Evolutionary conservation across 2,888 invertebrate species (phyloP).

Genomic region (Augiades crinisus): DNA sequence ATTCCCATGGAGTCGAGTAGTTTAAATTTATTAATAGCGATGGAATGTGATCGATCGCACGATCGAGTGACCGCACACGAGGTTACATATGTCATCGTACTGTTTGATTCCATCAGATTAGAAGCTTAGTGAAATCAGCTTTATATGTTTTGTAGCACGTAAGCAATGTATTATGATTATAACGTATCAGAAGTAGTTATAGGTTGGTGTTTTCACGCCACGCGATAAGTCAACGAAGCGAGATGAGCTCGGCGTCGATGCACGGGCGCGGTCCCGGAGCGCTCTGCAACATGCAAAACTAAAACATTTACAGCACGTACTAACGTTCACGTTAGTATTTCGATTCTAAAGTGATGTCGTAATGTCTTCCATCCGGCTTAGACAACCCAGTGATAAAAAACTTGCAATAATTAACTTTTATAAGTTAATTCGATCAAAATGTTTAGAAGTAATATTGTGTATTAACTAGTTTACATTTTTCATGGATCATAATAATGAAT

Average conservation of each 20-base stretch:
- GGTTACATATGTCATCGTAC: neutral
- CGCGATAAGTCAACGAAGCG: neutral
- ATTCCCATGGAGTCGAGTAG: constrained; percentile 9
- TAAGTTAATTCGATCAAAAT: neutral
- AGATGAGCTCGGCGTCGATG: neutral
- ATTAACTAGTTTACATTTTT: neutral
- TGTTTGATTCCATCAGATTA: constrained; percentile 10
- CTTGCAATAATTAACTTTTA: constrained; percentile 7
- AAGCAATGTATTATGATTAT: constrained; percentile 9
- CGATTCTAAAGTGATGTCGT: constrained; percentile 26
- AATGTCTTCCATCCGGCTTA: constrained; percentile 37
- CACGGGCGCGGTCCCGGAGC: neutral
- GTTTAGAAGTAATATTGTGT: neutral
- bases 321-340: constrained; percentile 16
- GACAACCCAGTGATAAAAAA: constrained; percentile 12
- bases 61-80: neutral
- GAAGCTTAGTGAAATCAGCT: constrained; percentile 24
- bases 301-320: neutral
- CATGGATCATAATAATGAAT: neutral
- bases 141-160: constrained; percentile 25
- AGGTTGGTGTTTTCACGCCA: constrained; percentile 2
- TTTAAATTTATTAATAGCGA: neutral
- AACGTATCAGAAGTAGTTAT: constrained; percentile 16
- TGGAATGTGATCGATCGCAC: constrained; percentile 27
- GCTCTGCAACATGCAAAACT: neutral